These are phyloP conservation scores for Lateolabrax maculatus DNA, from an alignment of 2,797 vertebrate species.

Conservation along the genomic window DNA sequence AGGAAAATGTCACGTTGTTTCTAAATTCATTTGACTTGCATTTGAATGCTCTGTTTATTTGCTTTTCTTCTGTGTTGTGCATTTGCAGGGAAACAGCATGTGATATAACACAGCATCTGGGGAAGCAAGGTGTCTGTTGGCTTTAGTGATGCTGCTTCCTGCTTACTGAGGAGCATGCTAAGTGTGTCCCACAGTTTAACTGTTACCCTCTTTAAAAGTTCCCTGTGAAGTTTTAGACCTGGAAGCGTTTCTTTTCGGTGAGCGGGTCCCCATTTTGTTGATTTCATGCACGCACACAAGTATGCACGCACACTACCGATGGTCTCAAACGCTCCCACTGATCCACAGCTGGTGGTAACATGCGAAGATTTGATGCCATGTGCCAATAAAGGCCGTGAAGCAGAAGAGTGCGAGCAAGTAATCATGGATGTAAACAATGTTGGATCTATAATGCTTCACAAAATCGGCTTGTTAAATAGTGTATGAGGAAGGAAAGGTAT, in stretches of 20 bases:
- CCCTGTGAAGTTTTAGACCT: neutral
- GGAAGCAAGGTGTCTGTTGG: neutral
- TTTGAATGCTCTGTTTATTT: neutral
- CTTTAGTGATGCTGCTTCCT: conserved; percentile 2
- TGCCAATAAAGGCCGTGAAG: neutral
- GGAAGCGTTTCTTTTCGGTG: neutral
- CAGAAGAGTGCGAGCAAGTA: neutral
- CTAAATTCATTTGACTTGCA: neutral
- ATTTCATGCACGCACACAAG: neutral
- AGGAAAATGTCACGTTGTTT: neutral
- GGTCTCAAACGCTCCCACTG: neutral
- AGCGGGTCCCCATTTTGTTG: too few species aligned
- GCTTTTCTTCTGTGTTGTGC: neutral
- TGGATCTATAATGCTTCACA: neutral
- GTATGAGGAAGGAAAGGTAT: neutral
- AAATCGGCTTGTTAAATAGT: neutral
- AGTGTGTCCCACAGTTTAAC: neutral
- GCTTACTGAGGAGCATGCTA: neutral
- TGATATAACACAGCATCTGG: neutral
- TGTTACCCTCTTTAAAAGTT: neutral
- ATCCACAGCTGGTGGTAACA: neutral
- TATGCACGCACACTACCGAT: neutral
- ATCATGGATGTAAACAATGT: neutral
- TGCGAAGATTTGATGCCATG: neutral
- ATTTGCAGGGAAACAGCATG: neutral